Conservation (phyloP, 2,888 invertebrate species). For the Hoplodrina ambigua region DNA sequence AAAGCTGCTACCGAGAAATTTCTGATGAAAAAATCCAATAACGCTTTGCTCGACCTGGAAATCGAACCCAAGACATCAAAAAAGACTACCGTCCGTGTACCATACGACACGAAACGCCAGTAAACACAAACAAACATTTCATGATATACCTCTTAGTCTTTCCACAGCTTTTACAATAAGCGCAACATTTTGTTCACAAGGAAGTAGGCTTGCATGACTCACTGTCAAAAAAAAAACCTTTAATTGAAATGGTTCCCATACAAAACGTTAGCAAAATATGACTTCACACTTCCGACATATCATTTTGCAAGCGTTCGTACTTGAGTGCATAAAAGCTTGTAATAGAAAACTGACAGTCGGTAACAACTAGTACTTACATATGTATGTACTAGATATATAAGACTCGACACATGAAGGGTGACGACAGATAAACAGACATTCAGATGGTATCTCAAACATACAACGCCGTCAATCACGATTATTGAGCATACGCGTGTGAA, state of each 20-base stretch:
- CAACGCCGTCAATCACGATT: conserved; percentile 75
- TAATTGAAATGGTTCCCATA: conserved; percentile 16
- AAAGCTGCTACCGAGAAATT: no score
- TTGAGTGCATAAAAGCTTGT: conserved; percentile 42
- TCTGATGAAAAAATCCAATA: no score
- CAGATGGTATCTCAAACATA: conserved; percentile 75
- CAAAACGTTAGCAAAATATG: conserved; percentile 10
- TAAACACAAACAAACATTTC: no score
- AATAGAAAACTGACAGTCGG: conserved; percentile 40
- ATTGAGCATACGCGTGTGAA: conserved; percentile 65
- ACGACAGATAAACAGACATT: conserved; percentile 72
- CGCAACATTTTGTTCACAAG: conserved; percentile 11
- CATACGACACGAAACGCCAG: no score
- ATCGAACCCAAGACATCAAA: no score
- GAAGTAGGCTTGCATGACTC: conserved; percentile 15
- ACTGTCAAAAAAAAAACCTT: conserved; percentile 24
- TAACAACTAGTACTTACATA: not conserved
- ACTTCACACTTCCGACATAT: conserved; percentile 44
- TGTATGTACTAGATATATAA: conserved; percentile 24
- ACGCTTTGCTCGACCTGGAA: no score
- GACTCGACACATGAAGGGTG: conserved; percentile 70
- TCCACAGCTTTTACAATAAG: conserved; percentile 6
- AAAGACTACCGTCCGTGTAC: no score
- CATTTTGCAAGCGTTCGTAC: conserved; percentile 18
- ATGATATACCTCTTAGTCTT: no score